Base-by-base conservation (phyloP, 1,140 invertebrate genomes). In the Drosophila suzukii region DNA sequence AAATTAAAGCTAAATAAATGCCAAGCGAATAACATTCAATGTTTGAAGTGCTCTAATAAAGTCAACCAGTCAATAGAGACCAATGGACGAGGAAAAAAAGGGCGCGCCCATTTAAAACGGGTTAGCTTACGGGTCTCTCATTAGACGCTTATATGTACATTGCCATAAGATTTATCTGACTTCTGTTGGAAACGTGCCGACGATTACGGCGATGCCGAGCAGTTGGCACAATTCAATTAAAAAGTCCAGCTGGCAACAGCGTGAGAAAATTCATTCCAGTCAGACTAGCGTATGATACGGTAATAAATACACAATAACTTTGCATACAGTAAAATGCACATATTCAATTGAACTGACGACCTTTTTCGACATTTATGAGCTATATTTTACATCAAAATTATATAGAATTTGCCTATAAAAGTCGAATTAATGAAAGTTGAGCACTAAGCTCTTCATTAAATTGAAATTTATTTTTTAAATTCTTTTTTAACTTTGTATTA, bases 141-240 rank as follows among this genome's bases (percentile, higher is more conserved):
- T 71, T 58, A 71, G 65, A 41, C 20, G 13, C 13, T 17, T n/a
- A 32, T 66, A 44, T 46, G 38, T 38, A 34, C 15, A 65, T 58
- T 39, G 30, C 41, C 13, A 34, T 15, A 44, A 43, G 67, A 65
- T 75, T 67, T 75, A 86, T 88, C 75, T 74, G 63, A 53, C 73
- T 74, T 85, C 73, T 63, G 58, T 47, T 63, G 58, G 60, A 84
- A 68, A 78, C 73, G 73, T 81, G 77, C 73, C 78, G 41, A 20
- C 79, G 82, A 86, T 85, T 86, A 85, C 60, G 56, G 49, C 61
- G 63, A 74, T 74, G 67, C 79, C 70, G 57, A 70, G 57, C 62
- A 44, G 39, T 43, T 17, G 34, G 56, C 56, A 50, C 77, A 63
- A 61, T 78, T 75, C 65, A 81, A 81, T 78, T 75, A 61, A 79